Evolutionary conservation across 2,888 invertebrate species (phyloP).

Genomic region (Amiota communis): DNA sequence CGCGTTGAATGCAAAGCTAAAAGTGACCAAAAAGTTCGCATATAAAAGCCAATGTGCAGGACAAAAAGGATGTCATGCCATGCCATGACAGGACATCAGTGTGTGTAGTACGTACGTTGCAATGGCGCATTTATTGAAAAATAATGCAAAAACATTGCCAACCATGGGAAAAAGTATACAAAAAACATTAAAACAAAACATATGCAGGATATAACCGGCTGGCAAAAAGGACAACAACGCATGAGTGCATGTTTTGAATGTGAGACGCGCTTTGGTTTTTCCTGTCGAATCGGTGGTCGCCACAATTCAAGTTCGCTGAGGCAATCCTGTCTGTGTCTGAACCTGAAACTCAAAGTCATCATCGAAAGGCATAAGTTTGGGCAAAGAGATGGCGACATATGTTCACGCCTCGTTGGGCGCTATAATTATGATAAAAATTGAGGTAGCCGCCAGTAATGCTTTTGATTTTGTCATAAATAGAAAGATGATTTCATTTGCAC

Average conservation of each 20-base stretch:
- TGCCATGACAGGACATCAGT: background rate
- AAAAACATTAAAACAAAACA: conserved; percentile 35
- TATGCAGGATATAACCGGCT: conserved; percentile 37
- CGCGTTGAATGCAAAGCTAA: conserved; percentile 43
- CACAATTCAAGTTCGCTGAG: background rate
- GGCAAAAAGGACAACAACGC: conserved; percentile 20
- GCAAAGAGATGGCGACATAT: conserved; percentile 49
- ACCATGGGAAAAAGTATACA: conserved; percentile 23
- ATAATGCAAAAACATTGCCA: conserved; percentile 6
- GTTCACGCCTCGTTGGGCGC: conserved; percentile 63
- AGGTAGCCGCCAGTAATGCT: background rate
- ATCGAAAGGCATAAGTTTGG: no score
- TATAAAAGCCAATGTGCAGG: conserved; percentile 45
- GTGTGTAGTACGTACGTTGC: background rate
- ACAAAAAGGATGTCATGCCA: background rate
- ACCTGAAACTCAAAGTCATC: background rate
- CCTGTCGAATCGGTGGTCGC: background rate
- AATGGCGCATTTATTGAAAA: conserved; percentile 38
- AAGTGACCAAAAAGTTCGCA: conserved; percentile 60
- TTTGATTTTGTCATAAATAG: background rate
- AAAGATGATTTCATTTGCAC: conserved; percentile 6
- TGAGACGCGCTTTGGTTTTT: conserved; percentile 1
- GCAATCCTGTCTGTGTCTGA: background rate
- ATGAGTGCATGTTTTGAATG: conserved; percentile 25
- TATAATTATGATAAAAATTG: conserved; percentile 58